These are phyloP conservation scores for Tetragnatha montana DNA, from an alignment of 2,888 invertebrate genomes.

Conservation along the genomic window DNA sequence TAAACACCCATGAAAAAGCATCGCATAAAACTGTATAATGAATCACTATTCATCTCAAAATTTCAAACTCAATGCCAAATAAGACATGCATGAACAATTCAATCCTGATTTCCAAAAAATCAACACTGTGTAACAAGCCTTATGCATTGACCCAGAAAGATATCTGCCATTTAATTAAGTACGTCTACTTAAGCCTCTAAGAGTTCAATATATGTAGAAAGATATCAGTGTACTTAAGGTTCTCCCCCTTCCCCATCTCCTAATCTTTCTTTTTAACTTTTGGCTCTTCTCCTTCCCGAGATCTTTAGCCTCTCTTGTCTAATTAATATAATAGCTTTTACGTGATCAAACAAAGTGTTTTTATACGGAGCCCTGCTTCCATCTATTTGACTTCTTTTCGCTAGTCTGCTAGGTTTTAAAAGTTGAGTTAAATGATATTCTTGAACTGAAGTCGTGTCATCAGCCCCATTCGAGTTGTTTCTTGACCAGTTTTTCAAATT, in stretches of 20 bases:
- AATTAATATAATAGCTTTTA: slow-evolving; percentile 1
- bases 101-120: too few relatives aligned
- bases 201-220: neutral
- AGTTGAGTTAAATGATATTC: too few relatives aligned
- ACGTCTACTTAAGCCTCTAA: neutral
- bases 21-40: too few relatives aligned
- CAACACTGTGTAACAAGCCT: too few relatives aligned
- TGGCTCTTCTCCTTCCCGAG: neutral
- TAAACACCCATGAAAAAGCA: too few relatives aligned
- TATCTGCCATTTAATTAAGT: neutral
- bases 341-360: slow-evolving; percentile 1
- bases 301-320: neutral
- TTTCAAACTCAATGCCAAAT: too few relatives aligned
- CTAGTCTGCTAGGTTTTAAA: neutral
- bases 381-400: neutral
- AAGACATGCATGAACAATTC: too few relatives aligned
- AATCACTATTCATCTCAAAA: too few relatives aligned
- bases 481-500: too few relatives aligned
- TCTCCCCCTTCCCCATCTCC: neutral
- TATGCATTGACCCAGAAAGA: too few relatives aligned
- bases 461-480: too few relatives aligned
- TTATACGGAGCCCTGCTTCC: neutral
- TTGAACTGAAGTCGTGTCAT: too few relatives aligned
- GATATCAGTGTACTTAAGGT: neutral
- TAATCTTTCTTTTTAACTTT: neutral